Evolutionary conservation across 2,797 vertebrate genomes (phyloP).

Genomic region (Tokudaia muenninki): DNA sequence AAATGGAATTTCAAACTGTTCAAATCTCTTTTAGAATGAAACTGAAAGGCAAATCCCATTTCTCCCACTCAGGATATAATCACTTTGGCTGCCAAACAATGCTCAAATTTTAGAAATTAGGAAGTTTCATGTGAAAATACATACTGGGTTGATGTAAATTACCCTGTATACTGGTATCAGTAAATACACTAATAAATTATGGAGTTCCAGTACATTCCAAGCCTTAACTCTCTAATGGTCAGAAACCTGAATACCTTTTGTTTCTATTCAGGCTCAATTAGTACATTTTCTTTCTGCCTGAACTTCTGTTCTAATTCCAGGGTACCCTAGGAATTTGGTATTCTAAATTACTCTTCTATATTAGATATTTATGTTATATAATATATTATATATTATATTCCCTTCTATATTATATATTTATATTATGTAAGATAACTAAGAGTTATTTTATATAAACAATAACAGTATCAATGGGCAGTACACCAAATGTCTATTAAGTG

Average conservation of each 20-base stretch:
- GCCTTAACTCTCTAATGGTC: neutral
- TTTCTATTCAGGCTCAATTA: neutral
- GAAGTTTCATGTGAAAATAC: neutral
- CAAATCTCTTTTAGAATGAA: conserved; percentile 18
- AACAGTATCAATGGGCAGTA: neutral
- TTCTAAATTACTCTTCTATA: neutral
- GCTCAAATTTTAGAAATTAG: conserved; percentile 58
- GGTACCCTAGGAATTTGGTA: neutral
- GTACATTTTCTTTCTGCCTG: neutral
- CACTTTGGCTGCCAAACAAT: conserved; percentile 21
- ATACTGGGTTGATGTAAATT: conserved; percentile 5
- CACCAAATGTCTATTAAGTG: neutral
- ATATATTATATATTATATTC: too few relatives aligned
- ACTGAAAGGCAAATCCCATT: conserved; percentile 15
- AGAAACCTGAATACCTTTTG: neutral
- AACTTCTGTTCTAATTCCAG: neutral
- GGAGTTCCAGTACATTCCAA: neutral
- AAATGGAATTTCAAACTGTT: conserved; percentile 6
- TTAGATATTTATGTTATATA: neutral
- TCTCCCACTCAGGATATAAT: conserved; percentile 13
- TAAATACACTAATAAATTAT: neutral
- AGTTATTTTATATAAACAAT: neutral
- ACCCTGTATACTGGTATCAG: neutral
- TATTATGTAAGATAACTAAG: neutral
- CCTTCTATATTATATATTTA: neutral